A percentile compares a stretch with the other conserved stretches of the same genome.
Evolutionary conservation across 2,113 vertebrate genomes (phyloP).

Genomic region (Brachirus orientalis): DNA sequence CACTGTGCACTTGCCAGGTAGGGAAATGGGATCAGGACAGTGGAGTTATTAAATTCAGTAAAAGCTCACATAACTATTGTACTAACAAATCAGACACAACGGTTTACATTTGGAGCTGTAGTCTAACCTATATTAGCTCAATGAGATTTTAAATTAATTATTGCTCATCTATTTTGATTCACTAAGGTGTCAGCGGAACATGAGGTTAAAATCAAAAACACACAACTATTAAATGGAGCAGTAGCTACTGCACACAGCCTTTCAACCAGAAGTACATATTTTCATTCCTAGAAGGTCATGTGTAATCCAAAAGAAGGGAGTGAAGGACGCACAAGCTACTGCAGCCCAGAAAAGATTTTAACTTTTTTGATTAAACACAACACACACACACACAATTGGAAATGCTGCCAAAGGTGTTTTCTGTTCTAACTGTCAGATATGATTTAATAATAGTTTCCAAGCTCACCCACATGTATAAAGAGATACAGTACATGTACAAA

Average conservation of each 20-base stretch:
- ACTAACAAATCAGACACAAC: slow-evolving; percentile 18
- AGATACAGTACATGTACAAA: slow-evolving; percentile 32
- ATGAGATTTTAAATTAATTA: slow-evolving; percentile 14
- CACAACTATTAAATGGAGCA: slow-evolving; percentile 10
- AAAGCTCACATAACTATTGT: slow-evolving; percentile 17
- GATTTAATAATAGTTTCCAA: slow-evolving; percentile 57
- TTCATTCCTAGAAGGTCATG: slow-evolving; percentile 8
- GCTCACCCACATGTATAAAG: slow-evolving; percentile 37
- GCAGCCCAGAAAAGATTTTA: slow-evolving; percentile 10
- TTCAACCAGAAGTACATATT: slow-evolving; percentile 1
- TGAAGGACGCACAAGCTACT: slow-evolving; percentile 5
- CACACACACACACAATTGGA: slow-evolving; percentile 5
- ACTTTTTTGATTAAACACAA: slow-evolving; percentile 30
- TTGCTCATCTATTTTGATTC: slow-evolving; percentile 17
- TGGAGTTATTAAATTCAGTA: slow-evolving; percentile 8
- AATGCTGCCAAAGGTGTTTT: slow-evolving; percentile 36
- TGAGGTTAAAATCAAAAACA: slow-evolving; percentile 21
- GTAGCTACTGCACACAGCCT: background rate
- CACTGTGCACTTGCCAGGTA: slow-evolving; percentile 37
- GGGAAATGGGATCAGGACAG: slow-evolving; percentile 46
- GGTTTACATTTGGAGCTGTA: slow-evolving; percentile 16
- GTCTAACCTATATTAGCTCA: slow-evolving; percentile 1
- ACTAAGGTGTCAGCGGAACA: background rate
- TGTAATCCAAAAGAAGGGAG: slow-evolving; percentile 35
- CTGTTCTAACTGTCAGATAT: slow-evolving; percentile 42